A percentile compares a stretch with the other conserved stretches of the same genome.
phyloP scores from a whole-genome alignment of 30 jellyfish, hydroid and myxozoan species.

The Sanderia malayensis region DNA sequence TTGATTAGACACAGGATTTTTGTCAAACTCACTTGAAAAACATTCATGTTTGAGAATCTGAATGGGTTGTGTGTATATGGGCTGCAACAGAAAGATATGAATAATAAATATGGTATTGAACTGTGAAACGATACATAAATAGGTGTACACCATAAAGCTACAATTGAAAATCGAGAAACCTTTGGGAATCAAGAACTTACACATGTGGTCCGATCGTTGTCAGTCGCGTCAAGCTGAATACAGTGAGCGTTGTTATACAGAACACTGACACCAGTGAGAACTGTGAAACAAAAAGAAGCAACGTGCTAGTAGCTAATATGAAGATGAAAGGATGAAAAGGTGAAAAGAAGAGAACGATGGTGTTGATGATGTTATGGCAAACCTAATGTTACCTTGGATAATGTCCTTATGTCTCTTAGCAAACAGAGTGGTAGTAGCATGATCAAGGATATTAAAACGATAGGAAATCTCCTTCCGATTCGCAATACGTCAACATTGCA shows the following conservation, averaged over 20 bases:
- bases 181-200: slow-evolving; percentile 20
- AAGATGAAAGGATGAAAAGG: too few species aligned
- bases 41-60: slow-evolving; percentile 53
- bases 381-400: slow-evolving; percentile 65
- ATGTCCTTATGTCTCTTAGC: slow-evolving; percentile 32
- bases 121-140: background rate
- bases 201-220: slow-evolving; percentile 40
- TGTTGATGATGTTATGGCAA: too few species aligned
- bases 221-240: slow-evolving; percentile 45
- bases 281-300: slow-evolving; percentile 15
- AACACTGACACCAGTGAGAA: slow-evolving; percentile 50
- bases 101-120: background rate
- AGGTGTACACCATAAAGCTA: background rate
- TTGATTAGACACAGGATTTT: too few species aligned
- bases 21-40: slow-evolving; percentile 38
- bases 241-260: slow-evolving; percentile 34
- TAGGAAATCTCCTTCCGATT: slow-evolving; percentile 43
- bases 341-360: too few species aligned
- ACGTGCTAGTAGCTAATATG: too few species aligned
- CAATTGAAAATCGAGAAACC: background rate
- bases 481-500: slow-evolving; percentile 15
- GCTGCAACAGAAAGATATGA: slow-evolving; percentile 9
- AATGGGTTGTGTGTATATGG: slow-evolving; percentile 60
- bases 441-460: slow-evolving; percentile 16
- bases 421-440: slow-evolving; percentile 40